Conservation (phyloP, 2,113 vertebrate genomes). For the Scalopus aquaticus region DNA sequence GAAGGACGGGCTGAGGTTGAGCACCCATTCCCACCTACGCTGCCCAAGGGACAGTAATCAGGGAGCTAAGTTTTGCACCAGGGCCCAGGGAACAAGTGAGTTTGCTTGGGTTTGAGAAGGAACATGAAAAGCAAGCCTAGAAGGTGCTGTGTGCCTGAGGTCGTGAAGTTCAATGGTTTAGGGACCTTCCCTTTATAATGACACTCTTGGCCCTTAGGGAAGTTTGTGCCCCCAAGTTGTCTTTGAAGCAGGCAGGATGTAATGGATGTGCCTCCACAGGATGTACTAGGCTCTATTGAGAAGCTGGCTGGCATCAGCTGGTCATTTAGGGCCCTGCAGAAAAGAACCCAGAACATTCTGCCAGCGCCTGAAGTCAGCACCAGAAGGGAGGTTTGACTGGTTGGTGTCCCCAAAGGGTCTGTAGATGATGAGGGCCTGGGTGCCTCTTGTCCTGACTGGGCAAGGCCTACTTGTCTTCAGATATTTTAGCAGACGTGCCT, state of each 20-base stretch:
- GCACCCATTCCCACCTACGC: rapidly evolving
- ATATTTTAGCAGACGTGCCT: background rate
- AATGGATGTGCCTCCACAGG: background rate
- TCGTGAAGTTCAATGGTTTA: background rate
- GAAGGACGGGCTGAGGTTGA: background rate
- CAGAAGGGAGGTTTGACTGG: background rate
- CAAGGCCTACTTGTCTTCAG: background rate
- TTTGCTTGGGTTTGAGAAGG: background rate
- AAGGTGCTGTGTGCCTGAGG: background rate
- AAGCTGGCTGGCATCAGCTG: background rate
- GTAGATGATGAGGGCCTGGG: background rate
- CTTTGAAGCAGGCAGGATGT: background rate
- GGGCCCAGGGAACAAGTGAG: background rate
- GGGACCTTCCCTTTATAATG: background rate
- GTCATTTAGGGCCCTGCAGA: background rate
- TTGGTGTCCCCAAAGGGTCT: background rate
- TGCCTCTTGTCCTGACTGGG: background rate
- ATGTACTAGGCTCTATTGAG: background rate
- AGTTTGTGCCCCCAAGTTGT: background rate
- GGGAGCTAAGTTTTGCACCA: background rate
- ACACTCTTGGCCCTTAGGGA: background rate
- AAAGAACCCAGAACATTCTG: background rate
- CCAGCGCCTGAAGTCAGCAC: background rate
- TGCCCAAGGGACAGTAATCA: background rate
- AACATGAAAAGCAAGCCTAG: background rate